Base-by-base conservation (phyloP, 1,140 invertebrate genomes). In the Idris sp. region DNA sequence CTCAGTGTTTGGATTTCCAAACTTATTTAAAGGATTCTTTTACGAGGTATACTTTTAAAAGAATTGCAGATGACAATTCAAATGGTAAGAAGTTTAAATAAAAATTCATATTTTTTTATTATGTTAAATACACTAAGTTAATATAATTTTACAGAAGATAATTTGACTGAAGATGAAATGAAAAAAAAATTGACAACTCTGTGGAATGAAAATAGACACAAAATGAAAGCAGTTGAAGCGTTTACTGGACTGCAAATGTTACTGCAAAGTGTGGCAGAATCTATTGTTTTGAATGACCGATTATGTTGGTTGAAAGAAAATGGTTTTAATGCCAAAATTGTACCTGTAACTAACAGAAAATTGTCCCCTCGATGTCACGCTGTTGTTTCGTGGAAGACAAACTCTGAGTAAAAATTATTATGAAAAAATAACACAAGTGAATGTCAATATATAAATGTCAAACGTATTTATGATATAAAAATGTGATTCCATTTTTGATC, bases 11-110 rank as follows among this genome's bases (percentile, higher is more conserved):
- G 5, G 79, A 87, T 71, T 90, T 91, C 61, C 79, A 89, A 73
- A 80, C 67, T 46, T 92, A 91, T 71, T 56, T 90, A 14, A 79
- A 83, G 54, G 87, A 90, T 62, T 81, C 77, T 0, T 72, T 84
- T 25, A n/a, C 75, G 4, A 79, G 84, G 26, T 86, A 86, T 14
- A 48, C 14, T 28, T 79, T 81, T 26, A 59, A 54, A 18, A 41
- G n/a, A n/a, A n/a, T n/a, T n/a, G n/a, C n/a, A n/a, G n/a, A n/a
- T n/a, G n/a, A n/a, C n/a, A n/a, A n/a, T n/a, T n/a, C n/a, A n/a
- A n/a, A n/a, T n/a, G n/a, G n/a, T n/a, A n/a, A n/a, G n/a, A n/a
- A n/a, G n/a, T n/a, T n/a, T n/a, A n/a, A n/a, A n/a, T n/a, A n/a
- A n/a, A n/a, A n/a, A n/a, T n/a, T n/a, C n/a, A n/a, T n/a, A n/a